A percentile compares a stretch with the other conserved stretches of the same genome.
Conservation (phyloP, 2,797 vertebrate genomes). For the Hylomyscus alleni region DNA sequence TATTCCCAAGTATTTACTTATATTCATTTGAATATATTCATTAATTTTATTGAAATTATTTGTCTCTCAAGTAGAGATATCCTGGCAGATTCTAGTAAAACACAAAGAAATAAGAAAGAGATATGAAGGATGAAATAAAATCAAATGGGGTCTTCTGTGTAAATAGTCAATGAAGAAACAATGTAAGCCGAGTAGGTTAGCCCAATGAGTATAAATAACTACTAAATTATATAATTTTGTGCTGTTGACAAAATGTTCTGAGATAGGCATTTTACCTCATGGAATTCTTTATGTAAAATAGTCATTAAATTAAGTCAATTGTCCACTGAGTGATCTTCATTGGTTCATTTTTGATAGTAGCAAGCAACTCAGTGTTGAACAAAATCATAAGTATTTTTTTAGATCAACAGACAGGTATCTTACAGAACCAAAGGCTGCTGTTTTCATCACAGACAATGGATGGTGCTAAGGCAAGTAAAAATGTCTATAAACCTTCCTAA, state of each 20-base stretch:
- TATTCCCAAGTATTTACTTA: constrained; percentile 48
- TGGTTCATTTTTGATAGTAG: neutral
- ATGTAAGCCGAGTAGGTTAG: neutral
- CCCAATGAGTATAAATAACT: neutral
- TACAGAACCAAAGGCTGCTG: neutral
- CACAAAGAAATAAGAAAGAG: neutral
- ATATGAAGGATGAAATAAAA: neutral
- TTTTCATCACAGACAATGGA: neutral
- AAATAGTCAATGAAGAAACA: neutral
- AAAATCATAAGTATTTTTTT: neutral
- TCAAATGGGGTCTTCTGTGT: neutral
- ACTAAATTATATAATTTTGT: neutral
- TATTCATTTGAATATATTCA: neutral
- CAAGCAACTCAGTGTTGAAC: neutral
- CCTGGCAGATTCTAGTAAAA: neutral
- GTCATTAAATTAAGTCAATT: neutral
- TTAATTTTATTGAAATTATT: constrained; percentile 54
- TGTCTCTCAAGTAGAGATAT: neutral
- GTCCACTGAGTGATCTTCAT: neutral
- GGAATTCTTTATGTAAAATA: neutral
- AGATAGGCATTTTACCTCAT: neutral
- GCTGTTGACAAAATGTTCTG: neutral
- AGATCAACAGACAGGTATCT: neutral
- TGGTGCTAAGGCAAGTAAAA: no score
- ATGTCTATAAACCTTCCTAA: neutral